Evolutionary conservation across 2,888 invertebrate species (phyloP), one percentile per base, ranked within the genome.

Genomic region (Lacanobia oleracea): DNA sequence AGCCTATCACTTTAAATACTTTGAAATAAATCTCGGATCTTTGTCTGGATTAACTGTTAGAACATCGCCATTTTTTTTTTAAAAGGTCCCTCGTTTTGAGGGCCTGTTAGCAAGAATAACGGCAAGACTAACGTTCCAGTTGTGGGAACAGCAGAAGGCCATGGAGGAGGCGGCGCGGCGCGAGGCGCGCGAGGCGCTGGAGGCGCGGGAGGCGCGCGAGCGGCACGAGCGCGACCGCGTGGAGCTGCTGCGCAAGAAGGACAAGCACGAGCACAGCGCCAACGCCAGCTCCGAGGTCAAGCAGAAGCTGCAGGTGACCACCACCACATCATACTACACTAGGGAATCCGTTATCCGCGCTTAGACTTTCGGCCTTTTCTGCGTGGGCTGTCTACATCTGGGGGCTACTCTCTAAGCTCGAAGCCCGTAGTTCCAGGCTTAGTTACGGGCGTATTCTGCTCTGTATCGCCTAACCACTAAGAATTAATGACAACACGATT

Each of bases 271-370:
- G 93, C 98, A 99, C 96, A 99, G 99, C 95, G 99, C 99, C 71
- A 98, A 99, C 89, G 99, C 99, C 83, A 99, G 99, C 83, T 98
- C 98, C 33, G 99, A 99, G 95, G 99, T 99, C 90, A 99, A 99
- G 94, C 99, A 99, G 96, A 98, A 98, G 90, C 96, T 99, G 87
- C 99, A 99, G 97, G 98, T 33, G 27, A 33, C 33, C 6, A 33
- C 33, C 33, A 6, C 33, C 5, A 33, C 33, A 33, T 6, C n/a
- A 4, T 33, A 33, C 33, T 33, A 6, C 33, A 6, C 3, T 33
- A 33, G 33, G 33, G 33, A 33, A 33, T 33, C 4, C 33, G 33
- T 4, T 6, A 33, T 33, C 5, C 6, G 33, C 33, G 6, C 33
- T 33, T 6, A 33, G 33, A 33, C 33, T 33, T 33, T 33, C 33